Percentiles rank a stretch among this genome's conserved stretches.
These are phyloP conservation scores for Platyscapa corneri DNA, from an alignment of 1,140 invertebrate species.

Conservation along the genomic window DNA sequence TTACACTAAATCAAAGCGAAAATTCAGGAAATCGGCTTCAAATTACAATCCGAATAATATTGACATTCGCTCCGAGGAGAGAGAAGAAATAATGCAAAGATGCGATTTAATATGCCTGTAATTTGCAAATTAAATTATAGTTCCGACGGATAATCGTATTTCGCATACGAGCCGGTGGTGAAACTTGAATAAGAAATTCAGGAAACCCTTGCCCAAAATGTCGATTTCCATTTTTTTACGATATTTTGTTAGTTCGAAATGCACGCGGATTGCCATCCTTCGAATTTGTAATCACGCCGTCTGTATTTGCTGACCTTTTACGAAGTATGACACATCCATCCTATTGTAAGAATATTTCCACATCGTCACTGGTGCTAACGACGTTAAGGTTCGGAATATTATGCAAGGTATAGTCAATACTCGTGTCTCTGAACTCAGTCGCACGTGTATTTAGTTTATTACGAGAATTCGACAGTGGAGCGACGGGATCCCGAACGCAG, in stretches of 20 bases:
- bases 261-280: background rate
- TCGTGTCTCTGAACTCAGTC: background rate
- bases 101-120: background rate
- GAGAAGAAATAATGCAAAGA: too few relatives aligned
- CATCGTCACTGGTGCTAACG: background rate
- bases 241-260: background rate
- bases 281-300: background rate
- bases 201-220: too few relatives aligned
- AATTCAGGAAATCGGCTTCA: background rate
- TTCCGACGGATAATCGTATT: background rate
- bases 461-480: background rate
- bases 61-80: too few relatives aligned
- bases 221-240: too few relatives aligned
- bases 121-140: background rate
- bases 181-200: too few relatives aligned
- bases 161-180: too few relatives aligned
- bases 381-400: background rate
- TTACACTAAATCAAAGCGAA: background rate
- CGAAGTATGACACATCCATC: background rate
- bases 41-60: background rate
- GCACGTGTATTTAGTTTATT: background rate
- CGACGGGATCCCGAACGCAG: background rate
- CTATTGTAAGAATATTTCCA: background rate
- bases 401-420: background rate
- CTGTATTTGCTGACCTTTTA: background rate